phyloP scores from a whole-genome alignment of 2,113 vertebrate genomes.

The Excalfactoria chinensis region DNA sequence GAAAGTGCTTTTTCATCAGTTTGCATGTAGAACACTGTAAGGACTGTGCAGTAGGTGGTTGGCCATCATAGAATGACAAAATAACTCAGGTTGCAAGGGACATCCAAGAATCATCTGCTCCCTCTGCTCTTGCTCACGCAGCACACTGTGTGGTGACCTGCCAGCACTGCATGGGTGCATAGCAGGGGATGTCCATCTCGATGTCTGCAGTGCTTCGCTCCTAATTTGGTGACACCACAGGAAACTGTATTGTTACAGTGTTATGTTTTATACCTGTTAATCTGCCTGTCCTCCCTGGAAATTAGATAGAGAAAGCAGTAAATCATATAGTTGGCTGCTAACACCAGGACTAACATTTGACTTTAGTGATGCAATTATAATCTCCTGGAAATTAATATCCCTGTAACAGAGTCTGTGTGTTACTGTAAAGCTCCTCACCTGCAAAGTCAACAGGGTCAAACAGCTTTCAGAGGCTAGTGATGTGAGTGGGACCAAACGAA shows the following conservation, averaged over 20 bases:
- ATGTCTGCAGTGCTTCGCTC: neutral
- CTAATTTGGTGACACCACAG: neutral
- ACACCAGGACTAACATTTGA: neutral
- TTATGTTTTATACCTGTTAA: neutral
- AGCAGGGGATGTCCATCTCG: neutral
- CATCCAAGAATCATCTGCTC: neutral
- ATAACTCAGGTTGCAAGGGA: neutral
- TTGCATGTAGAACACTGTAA: neutral
- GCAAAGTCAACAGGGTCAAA: conserved; percentile 19
- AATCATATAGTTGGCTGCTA: neutral
- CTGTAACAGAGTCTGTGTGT: neutral
- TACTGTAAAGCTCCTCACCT: neutral
- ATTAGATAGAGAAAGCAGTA: neutral
- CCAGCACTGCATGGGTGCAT: neutral
- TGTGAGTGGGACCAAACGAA: neutral
- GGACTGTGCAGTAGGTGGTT: neutral
- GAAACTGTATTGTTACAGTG: neutral
- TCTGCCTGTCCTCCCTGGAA: neutral
- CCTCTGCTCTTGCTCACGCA: neutral
- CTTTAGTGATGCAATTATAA: conserved; percentile 33
- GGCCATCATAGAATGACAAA: neutral
- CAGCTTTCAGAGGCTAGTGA: conserved; percentile 5
- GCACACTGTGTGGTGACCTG: neutral
- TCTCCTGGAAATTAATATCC: conserved; percentile 40
- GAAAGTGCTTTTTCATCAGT: neutral